A percentile compares a stretch with the other conserved stretches of the same genome.
phyloP scores from a whole-genome alignment of 2,888 invertebrate genomes.

The Tinea semifulvella region DNA sequence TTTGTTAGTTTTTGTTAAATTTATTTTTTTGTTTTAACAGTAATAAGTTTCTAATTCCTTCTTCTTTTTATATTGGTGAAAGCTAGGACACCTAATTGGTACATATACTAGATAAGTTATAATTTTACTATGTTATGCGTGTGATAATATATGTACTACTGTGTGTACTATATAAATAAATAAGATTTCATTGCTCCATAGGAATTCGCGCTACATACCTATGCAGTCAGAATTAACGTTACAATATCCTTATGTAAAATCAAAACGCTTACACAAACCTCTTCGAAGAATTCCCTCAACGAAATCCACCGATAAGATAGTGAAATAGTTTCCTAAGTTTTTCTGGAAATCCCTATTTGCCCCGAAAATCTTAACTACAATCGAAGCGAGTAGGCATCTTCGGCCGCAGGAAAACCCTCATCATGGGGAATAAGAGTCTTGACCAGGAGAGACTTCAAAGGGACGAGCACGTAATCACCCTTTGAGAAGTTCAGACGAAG shows the following conservation, averaged over 20 bases:
- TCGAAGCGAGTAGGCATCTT: constrained; percentile 7
- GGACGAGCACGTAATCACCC: constrained; percentile 10
- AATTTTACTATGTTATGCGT: too few relatives aligned
- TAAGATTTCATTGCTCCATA: too few relatives aligned
- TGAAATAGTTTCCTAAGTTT: constrained; percentile 3
- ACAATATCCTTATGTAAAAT: constrained; percentile 1
- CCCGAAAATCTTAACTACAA: constrained; percentile 12
- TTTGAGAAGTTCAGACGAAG: constrained; percentile 9
- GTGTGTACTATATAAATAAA: too few relatives aligned
- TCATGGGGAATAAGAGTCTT: constrained; percentile 13
- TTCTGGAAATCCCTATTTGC: not conserved
- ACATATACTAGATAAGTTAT: too few relatives aligned
- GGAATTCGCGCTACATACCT: too few relatives aligned
- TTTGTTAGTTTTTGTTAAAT: too few relatives aligned
- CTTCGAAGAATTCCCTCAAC: not conserved
- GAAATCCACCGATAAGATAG: constrained; percentile 7
- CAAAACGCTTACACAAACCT: not conserved
- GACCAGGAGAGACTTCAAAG: constrained; percentile 12
- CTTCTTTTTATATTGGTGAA: too few relatives aligned
- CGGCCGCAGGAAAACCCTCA: constrained; percentile 13
- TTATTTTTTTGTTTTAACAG: too few relatives aligned
- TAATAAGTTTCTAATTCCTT: too few relatives aligned
- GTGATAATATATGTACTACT: too few relatives aligned
- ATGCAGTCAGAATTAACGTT: too few relatives aligned
- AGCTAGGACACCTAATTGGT: too few relatives aligned